Evolutionary conservation across 1,140 invertebrate species (phyloP).

Genomic region (Pollicipes pollicipes): DNA sequence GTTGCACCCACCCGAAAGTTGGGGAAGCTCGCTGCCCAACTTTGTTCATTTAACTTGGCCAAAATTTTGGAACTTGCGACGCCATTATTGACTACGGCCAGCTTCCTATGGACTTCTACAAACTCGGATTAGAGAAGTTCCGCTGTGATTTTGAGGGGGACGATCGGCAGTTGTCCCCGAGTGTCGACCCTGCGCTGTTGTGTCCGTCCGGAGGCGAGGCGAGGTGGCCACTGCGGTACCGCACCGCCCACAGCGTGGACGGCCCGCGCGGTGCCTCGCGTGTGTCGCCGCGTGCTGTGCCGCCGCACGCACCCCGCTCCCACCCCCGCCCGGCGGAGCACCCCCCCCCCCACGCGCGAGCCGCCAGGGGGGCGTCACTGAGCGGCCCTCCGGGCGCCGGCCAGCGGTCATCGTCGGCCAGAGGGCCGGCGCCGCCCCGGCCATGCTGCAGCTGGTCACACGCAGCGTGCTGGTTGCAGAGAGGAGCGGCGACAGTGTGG

Average conservation of each 20-base stretch:
- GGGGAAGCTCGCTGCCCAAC: neutral
- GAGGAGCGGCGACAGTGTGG: neutral
- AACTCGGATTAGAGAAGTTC: conserved; percentile 1
- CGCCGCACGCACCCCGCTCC: no score
- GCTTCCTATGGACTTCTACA: neutral
- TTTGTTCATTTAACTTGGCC: neutral
- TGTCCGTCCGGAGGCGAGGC: neutral
- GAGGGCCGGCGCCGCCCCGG: no score
- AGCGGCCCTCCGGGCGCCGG: neutral
- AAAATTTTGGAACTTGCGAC: neutral
- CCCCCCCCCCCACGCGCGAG: no score
- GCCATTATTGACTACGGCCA: neutral
- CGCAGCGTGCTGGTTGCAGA: neutral
- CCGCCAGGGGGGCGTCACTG: no score
- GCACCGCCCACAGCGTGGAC: no score
- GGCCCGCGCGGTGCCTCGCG: no score
- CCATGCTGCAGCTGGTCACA: neutral
- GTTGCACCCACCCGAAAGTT: neutral
- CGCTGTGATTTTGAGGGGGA: neutral
- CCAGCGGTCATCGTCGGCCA: no score
- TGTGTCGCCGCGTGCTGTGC: no score
- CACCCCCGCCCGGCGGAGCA: no score
- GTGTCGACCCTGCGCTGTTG: neutral
- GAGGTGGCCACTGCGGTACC: no score
- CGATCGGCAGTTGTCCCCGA: neutral